These are phyloP conservation scores for Rhadinocentrus ornatus DNA, from an alignment of 2,797 vertebrate species.

Conservation along the genomic window DNA sequence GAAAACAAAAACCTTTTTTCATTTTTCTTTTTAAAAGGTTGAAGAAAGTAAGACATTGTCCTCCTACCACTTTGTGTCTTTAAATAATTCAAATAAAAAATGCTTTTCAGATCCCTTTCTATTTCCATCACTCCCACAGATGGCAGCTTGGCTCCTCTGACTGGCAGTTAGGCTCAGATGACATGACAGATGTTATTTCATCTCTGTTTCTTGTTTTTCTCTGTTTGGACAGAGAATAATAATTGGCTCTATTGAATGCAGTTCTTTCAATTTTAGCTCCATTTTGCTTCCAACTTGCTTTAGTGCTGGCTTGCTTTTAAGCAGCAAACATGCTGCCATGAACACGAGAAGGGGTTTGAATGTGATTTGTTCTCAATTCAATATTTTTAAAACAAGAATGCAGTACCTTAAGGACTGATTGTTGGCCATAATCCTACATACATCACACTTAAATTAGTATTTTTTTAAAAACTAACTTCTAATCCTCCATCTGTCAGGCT, in stretches of 20 bases:
- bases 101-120: constrained; percentile 42
- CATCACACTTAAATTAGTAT: constrained; percentile 11
- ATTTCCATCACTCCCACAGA: constrained; percentile 53
- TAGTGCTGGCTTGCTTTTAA: constrained; percentile 7
- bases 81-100: constrained; percentile 53
- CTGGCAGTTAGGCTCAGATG: constrained; percentile 60
- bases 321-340: background rate
- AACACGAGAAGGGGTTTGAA: constrained; percentile 2
- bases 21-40: constrained; percentile 18
- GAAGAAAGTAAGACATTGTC: constrained; percentile 25
- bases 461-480: constrained; percentile 23
- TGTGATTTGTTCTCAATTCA: background rate
- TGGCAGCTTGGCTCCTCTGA: constrained; percentile 63
- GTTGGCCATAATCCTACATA: constrained; percentile 2
- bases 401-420: constrained; percentile 3
- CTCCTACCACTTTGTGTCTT: constrained; percentile 33
- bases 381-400: background rate
- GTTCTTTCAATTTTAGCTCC: constrained; percentile 23
- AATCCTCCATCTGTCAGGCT: constrained; percentile 39
- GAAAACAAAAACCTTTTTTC: background rate
- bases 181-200: constrained; percentile 70
- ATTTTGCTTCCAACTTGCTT: constrained; percentile 28
- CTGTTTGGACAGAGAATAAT: constrained; percentile 64
- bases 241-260: constrained; percentile 51
- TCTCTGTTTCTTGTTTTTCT: constrained; percentile 59